These are phyloP conservation scores for Amaurobius ferox DNA, from an alignment of 2,888 invertebrate species.

Conservation along the genomic window DNA sequence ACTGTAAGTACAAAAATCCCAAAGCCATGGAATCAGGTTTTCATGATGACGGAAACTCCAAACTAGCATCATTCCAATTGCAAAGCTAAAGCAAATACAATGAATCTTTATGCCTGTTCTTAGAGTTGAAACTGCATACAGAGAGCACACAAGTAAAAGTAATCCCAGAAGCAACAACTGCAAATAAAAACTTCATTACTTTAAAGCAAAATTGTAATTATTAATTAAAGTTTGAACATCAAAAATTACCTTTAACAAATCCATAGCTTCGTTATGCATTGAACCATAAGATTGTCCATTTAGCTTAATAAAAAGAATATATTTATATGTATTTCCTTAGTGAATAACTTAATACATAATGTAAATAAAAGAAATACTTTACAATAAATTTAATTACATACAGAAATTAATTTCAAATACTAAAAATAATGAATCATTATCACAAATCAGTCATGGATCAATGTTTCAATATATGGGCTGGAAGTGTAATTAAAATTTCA, in stretches of 20 bases:
- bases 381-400: too few species aligned
- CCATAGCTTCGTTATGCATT: background rate
- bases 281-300: background rate
- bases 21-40: slow-evolving; percentile 42
- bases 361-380: too few species aligned
- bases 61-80: slow-evolving; percentile 3
- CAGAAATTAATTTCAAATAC: too few species aligned
- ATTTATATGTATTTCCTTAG: too few species aligned
- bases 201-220: background rate
- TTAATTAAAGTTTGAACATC: background rate
- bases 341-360: too few species aligned
- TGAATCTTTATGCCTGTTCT: slow-evolving; percentile 18
- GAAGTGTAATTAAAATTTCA: too few species aligned
- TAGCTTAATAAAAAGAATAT: too few species aligned
- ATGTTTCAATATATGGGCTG: too few species aligned
- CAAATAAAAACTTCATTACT: background rate
- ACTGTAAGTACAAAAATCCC: slow-evolving; percentile 24
- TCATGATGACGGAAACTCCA: slow-evolving; percentile 37
- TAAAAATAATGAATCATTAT: too few species aligned
- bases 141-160: slow-evolving; percentile 28
- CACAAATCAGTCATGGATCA: too few species aligned
- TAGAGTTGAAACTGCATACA: slow-evolving; percentile 11
- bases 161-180: slow-evolving; percentile 51
- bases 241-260: background rate
- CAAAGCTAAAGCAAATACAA: slow-evolving; percentile 9